Conservation (phyloP, 2,888 invertebrate species). For the Caenorhabditis sp. region DNA sequence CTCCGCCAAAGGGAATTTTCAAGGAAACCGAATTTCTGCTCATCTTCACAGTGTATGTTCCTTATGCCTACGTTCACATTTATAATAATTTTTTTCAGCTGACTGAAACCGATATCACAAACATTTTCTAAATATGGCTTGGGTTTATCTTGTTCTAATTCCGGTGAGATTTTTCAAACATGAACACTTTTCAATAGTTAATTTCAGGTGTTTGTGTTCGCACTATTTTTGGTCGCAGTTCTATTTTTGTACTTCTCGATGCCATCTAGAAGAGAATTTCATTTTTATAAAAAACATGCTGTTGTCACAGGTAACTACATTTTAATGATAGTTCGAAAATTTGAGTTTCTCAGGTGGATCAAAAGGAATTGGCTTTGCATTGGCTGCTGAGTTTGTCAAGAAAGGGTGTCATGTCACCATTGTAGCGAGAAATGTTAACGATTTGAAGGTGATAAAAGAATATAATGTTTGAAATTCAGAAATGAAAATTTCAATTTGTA, state of each 20-base stretch:
- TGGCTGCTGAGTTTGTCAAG: constrained; percentile 62
- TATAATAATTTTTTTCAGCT: constrained; percentile 27
- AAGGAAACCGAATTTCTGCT: constrained; percentile 53
- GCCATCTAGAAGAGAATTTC: constrained; percentile 51
- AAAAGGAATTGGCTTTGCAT: constrained; percentile 67
- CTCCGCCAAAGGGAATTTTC: constrained; percentile 53
- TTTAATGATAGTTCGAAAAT: too few relatives aligned
- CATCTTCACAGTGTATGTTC: constrained; percentile 53
- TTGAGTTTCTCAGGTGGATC: constrained; percentile 57
- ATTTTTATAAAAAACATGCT: constrained; percentile 57
- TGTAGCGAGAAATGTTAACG: constrained; percentile 83
- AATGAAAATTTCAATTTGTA: constrained; percentile 56
- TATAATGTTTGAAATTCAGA: neutral
- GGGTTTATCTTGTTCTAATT: constrained; percentile 40
- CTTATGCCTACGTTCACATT: neutral
- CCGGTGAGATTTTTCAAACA: constrained; percentile 8
- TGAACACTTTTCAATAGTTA: too few relatives aligned
- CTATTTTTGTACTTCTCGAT: constrained; percentile 53
- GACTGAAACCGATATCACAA: constrained; percentile 29
- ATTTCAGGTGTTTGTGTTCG: constrained; percentile 19
- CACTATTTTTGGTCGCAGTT: constrained; percentile 28
- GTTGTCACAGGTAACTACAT: constrained; percentile 57
- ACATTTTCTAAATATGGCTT: constrained; percentile 35
- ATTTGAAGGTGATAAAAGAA: constrained; percentile 64
- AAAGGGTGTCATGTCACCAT: constrained; percentile 89